Conservation (phyloP, 2,888 invertebrate genomes). For the Tanypteryx hageni region DNA sequence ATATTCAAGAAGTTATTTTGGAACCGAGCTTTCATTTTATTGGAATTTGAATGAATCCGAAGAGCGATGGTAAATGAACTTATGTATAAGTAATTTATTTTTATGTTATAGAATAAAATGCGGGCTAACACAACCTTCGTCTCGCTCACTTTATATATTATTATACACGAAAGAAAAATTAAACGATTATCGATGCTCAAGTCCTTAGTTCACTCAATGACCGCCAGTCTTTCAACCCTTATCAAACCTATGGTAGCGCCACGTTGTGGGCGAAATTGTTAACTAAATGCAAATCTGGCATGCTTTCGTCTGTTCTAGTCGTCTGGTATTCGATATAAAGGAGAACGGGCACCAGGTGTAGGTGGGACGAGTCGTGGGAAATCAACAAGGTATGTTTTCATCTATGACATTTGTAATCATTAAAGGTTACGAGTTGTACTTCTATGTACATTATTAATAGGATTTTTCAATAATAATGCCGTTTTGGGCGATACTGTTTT, state of each 20-base stretch:
- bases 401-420: background rate
- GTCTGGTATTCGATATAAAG: conserved; percentile 51
- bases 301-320: conserved; percentile 64
- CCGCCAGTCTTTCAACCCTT: background rate
- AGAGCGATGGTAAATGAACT: too few relatives aligned
- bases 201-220: background rate
- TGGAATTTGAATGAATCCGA: too few relatives aligned
- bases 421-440: background rate
- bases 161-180: background rate
- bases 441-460: background rate
- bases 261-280: background rate
- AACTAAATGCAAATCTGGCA: conserved; percentile 50
- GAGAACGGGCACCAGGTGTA: conserved; percentile 42
- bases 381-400: conserved; percentile 41
- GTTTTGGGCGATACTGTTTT: conserved; percentile 21
- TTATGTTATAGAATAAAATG: too few relatives aligned
- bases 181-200: background rate
- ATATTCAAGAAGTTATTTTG: too few relatives aligned
- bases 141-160: too few relatives aligned
- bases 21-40: too few relatives aligned
- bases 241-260: conserved; percentile 1
- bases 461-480: background rate
- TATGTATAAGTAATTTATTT: too few relatives aligned
- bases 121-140: too few relatives aligned
- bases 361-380: conserved; percentile 30